Conservation (phyloP, 2,888 invertebrate genomes). For the Cistogaster globosa region DNA sequence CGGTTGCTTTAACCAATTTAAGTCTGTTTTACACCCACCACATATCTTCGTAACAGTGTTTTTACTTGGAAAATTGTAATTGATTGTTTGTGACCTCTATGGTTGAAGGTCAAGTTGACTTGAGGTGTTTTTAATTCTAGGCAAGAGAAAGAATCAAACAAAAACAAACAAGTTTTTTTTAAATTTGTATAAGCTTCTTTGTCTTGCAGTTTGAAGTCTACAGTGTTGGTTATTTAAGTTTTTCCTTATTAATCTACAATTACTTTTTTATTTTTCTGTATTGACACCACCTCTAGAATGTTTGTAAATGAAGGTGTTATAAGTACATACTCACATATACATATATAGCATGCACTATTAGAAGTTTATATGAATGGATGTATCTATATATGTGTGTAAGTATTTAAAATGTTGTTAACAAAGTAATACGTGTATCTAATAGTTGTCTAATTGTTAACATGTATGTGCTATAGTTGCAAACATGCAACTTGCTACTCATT, state of each 20-base stretch:
- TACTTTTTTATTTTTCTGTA: constrained; percentile 13
- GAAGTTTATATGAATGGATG: not conserved
- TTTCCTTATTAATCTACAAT: constrained; percentile 6
- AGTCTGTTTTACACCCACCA: constrained; percentile 9
- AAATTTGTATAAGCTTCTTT: not conserved
- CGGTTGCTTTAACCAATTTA: not conserved
- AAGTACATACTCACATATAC: not conserved
- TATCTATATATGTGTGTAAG: not conserved
- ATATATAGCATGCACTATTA: not conserved
- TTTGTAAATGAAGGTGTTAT: constrained; percentile 33
- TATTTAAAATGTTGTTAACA: not conserved
- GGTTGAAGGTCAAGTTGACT: constrained; percentile 64
- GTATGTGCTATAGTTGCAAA: constrained; percentile 18
- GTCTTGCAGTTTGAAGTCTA: not conserved
- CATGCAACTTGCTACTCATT: constrained; percentile 9
- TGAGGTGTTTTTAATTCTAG: constrained; percentile 49
- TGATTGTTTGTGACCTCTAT: constrained; percentile 70
- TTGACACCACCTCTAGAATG: constrained; percentile 53
- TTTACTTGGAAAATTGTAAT: constrained; percentile 67
- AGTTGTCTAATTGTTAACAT: constrained; percentile 22
- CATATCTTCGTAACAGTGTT: constrained; percentile 4
- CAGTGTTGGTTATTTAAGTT: not conserved
- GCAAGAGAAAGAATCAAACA: constrained; percentile 2
- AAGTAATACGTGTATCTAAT: constrained; percentile 19
- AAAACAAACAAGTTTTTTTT: constrained; percentile 21